Conservation (phyloP, 2,113 vertebrate genomes). For the Danio rerio region GRCz12tu NC_133189.1:49557001-49557500, state of each 20-base stretch:
- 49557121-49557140: no score
- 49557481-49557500: conserved; percentile 7
- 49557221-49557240: neutral
- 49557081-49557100: no score
- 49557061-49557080: no score
- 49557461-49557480: conserved; percentile 12
- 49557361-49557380: conserved; percentile 15
- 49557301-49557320: conserved; percentile 7
- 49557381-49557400: neutral
- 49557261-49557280: neutral
- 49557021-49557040: no score
- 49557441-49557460: neutral
- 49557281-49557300: neutral
- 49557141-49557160: no score
- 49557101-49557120: no score
- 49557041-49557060: no score
- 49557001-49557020: no score
- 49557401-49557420: neutral
- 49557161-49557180: no score
- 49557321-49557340: conserved; percentile 15
- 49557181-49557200: neutral
- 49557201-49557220: neutral
- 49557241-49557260: neutral
- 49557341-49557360: neutral
- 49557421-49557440: neutral